A percentile compares a stretch with the other conserved stretches of the same genome.
Conservation (phyloP, 2,113 vertebrate genomes). For the Sylvietta virens region DNA sequence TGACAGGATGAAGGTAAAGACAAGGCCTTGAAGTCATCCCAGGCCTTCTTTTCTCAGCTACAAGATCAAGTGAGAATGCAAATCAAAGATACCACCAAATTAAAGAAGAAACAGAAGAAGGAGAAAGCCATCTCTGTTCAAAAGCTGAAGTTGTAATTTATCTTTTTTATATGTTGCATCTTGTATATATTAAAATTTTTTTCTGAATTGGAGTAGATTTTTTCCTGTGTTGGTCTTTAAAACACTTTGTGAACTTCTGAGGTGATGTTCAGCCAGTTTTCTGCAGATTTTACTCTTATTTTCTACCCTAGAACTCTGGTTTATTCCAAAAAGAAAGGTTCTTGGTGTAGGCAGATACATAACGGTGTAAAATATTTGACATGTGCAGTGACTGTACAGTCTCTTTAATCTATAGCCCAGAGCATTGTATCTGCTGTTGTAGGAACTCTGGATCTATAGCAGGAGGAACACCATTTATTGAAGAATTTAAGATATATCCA, state of each 20-base stretch:
- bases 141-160: conserved; percentile 87
- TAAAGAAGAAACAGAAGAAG: conserved; percentile 79
- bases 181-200: conserved; percentile 44
- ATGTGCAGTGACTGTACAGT: neutral
- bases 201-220: neutral
- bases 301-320: neutral
- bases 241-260: neutral
- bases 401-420: fast-evolving
- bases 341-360: fast-evolving
- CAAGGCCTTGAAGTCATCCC: conserved; percentile 89
- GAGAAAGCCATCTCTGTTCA: conserved; percentile 79
- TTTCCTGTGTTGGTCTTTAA: neutral
- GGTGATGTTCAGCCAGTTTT: neutral
- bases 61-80: conserved; percentile 96
- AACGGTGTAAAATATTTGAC: fast-evolving
- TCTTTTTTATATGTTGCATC: neutral
- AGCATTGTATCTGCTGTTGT: neutral
- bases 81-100: conserved; percentile 80
- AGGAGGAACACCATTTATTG: neutral
- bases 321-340: neutral
- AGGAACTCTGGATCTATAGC: neutral
- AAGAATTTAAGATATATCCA: neutral
- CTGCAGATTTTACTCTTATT: neutral
- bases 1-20: conserved; percentile 92
- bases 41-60: conserved; percentile 92